Base-by-base conservation (phyloP, 2,888 invertebrate genomes). In the Hypomecis punctinalis region DNA sequence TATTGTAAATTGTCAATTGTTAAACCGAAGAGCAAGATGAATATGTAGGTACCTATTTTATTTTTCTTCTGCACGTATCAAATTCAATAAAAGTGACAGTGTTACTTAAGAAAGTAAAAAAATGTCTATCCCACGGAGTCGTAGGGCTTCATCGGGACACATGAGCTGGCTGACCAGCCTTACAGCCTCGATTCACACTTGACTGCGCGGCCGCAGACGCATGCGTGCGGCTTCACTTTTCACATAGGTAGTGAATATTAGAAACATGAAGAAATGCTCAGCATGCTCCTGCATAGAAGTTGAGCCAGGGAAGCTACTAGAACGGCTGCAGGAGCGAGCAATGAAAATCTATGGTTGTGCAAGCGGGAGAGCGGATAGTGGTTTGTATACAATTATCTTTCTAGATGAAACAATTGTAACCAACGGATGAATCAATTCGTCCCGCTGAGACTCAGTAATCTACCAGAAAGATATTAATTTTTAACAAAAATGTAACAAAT, bases 121-220 rank as follows among this genome's bases (percentile, higher is more conserved):
- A 33, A 5, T 10, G 57, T 37, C 37, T 46, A 71, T 72, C 66
- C 69, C 61, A 35, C 43, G 54, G 52, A 23, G 61, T 76, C 67
- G 67, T 77, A 82, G 61, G 89, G 87, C 76, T 89, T 89, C 88
- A 64, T 68, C 63, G 71, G 80, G 83, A 82, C 77, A 82, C 75
- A 81, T 79, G 77, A 85, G 76, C 72, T 74, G 77, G 78, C 77
- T 33, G 40, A 40, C 23, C 23, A 42, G 13, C 23, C 52, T 33
- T 23, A n/a, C 80, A 75, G 81, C 75, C 81, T 86, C 77, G 72
- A 85, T 69, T 82, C 84, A 87, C 86, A 82, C 86, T 71, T 85
- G 85, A 88, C 68, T 81, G 81, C 68, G 64, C 70, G 68, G 68
- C 71, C 69, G 76, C 74, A 75, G 78, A 71, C 72, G 80, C 77